Conservation (phyloP, 2,888 invertebrate genomes). For the Caradrina kadenii region DNA sequence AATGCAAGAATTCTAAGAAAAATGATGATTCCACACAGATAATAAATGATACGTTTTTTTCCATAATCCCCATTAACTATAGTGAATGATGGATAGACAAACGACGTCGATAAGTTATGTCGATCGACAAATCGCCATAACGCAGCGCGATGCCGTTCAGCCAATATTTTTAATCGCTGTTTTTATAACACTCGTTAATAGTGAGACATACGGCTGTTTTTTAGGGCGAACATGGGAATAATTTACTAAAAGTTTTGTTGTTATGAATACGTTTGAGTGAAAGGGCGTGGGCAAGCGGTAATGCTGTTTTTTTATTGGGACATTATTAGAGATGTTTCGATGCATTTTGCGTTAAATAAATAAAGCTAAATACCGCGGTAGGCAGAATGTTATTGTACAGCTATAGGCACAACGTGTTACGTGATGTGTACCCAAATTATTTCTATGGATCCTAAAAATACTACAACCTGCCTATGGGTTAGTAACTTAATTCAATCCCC, state of each 20-base stretch:
- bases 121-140: slow-evolving; percentile 41
- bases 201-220: slow-evolving; percentile 15
- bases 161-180: slow-evolving; percentile 58
- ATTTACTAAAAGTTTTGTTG: background rate
- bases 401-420: too few species aligned
- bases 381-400: too few species aligned
- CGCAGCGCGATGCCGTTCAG: slow-evolving; percentile 41
- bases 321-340: background rate
- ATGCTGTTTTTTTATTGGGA: too few species aligned
- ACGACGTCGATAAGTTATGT: slow-evolving; percentile 27
- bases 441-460: too few species aligned
- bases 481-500: too few species aligned
- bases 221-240: background rate
- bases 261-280: too few species aligned
- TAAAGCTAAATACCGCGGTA: too few species aligned
- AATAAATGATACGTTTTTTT: slow-evolving; percentile 44
- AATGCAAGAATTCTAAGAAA: slow-evolving; percentile 31
- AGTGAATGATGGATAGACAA: slow-evolving; percentile 37
- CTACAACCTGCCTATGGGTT: too few species aligned
- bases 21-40: slow-evolving; percentile 35
- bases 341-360: too few species aligned
- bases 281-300: too few species aligned
- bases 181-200: slow-evolving; percentile 54
- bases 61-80: slow-evolving; percentile 34
- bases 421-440: too few species aligned